A percentile compares a stretch with the other conserved stretches of the same genome.
Evolutionary conservation across 2,113 vertebrate genomes (phyloP).

Genomic region (Turdus rufiventris): DNA sequence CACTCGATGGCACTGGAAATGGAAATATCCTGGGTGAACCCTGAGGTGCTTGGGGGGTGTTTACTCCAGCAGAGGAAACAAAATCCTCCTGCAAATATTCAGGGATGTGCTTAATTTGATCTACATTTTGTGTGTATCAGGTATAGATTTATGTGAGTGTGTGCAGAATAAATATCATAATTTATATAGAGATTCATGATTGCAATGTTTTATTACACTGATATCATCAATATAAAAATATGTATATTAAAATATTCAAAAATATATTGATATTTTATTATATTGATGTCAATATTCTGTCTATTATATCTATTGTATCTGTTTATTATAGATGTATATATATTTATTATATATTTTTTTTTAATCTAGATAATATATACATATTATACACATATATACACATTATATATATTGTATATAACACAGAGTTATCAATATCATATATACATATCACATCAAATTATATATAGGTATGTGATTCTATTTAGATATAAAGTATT

Average conservation of each 20-base stretch:
- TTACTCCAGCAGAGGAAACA: constrained; percentile 67
- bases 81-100: constrained; percentile 36
- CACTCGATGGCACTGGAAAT: constrained; percentile 70
- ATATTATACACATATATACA: too few relatives aligned
- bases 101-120: not conserved
- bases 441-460: not conserved
- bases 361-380: not conserved
- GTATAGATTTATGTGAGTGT: fast-evolving
- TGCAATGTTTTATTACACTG: not conserved
- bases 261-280: too few relatives aligned
- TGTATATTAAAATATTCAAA: too few relatives aligned
- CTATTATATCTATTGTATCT: not conserved
- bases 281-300: too few relatives aligned
- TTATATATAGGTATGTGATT: not conserved
- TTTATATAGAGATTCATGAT: not conserved
- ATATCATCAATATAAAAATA: too few relatives aligned
- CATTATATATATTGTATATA: fast-evolving
- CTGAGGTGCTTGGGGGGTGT: constrained; percentile 30
- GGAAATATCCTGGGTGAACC: constrained; percentile 63
- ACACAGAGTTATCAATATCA: not conserved
- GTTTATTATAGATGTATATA: not conserved
- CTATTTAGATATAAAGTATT: not conserved
- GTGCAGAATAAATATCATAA: fast-evolving
- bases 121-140: not conserved
- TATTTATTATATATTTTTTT: not conserved